Base-by-base conservation (phyloP, 2,888 invertebrate genomes). In the Cacoxenus indagator region DNA sequence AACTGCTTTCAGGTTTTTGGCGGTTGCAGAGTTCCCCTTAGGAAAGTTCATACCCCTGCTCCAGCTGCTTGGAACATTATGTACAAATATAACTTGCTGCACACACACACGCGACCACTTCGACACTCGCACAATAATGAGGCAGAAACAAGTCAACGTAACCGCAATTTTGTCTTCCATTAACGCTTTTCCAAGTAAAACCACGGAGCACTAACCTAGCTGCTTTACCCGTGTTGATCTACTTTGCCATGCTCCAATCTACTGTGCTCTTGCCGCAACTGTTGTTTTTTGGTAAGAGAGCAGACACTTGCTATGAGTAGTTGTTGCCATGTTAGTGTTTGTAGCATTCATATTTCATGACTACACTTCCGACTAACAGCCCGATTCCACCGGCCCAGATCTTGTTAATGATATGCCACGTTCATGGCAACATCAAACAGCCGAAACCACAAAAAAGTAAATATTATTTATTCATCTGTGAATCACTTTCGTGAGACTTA, bases 21-120 rank as follows among this genome's bases (percentile, higher is more conserved):
- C 74, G 70, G 70, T 70, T 67, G 70, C 66, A 37, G 62, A 27
- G 22, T 48, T 46, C 26, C 57, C 27, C 29, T 51, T 62, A 9
- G n/a, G n/a, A n/a, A n/a, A n/a, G 27, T 46, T 46, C 37, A 17
- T 66, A 57, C 37, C 64, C 51, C 46, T 61, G 51, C 51, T 64
- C 48, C 61, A 59, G 19, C 68, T 71, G 67, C 70, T 71, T 4
- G 73, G 78, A 80, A 82, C 75, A 82, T 80, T 82, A 80, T 80
- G 79, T 80, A 80, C 82, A 80, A 80, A 80, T 80, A 80, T 80
- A 80, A 80, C 82, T 80, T 80, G 78, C 81, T 3, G 74, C 79
- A 82, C 79, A 65, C 54, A 64, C 46, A 65, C 31, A 54, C 65
- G 31, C 22, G 37, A 2, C 37, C 5, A 65, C 48, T 17, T 17